Conservation (phyloP, 2,888 invertebrate species). For the Hyles lineata region DNA sequence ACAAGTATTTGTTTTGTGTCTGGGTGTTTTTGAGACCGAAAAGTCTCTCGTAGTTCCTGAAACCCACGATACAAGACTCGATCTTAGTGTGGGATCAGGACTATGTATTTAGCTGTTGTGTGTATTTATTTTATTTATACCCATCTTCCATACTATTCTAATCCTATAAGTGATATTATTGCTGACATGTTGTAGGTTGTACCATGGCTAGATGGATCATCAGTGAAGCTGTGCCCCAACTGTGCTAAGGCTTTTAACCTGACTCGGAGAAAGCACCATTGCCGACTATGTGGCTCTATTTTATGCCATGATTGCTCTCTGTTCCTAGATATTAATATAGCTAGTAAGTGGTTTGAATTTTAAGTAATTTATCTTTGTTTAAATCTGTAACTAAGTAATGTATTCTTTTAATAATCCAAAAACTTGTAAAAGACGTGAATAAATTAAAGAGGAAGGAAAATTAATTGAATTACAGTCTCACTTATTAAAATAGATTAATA, state of each 20-base stretch:
- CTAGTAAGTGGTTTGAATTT: constrained; percentile 84
- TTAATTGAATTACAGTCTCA: too few species aligned
- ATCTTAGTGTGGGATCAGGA: too few species aligned
- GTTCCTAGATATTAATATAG: constrained; percentile 91
- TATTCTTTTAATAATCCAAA: constrained; percentile 61
- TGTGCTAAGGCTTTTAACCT: constrained; percentile 96
- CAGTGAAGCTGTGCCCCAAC: constrained; percentile 94
- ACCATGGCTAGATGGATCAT: constrained; percentile 96
- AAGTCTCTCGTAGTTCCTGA: too few species aligned
- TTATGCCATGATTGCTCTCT: constrained; percentile 96
- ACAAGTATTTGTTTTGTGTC: too few species aligned
- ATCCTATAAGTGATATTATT: background rate
- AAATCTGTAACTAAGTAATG: background rate
- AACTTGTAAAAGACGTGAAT: too few species aligned
- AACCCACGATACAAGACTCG: too few species aligned
- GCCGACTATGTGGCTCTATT: constrained; percentile 96
- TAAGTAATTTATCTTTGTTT: background rate
- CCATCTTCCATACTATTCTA: background rate
- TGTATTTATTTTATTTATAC: too few species aligned
- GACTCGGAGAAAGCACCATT: constrained; percentile 97
- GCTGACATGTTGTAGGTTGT: constrained; percentile 90
- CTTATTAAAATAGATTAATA: too few species aligned
- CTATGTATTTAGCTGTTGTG: too few species aligned
- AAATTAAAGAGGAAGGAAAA: too few species aligned
- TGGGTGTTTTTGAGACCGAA: too few species aligned